These are phyloP conservation scores for Lingula anatina DNA, from an alignment of 2,888 invertebrate genomes.

Conservation along the genomic window DNA sequence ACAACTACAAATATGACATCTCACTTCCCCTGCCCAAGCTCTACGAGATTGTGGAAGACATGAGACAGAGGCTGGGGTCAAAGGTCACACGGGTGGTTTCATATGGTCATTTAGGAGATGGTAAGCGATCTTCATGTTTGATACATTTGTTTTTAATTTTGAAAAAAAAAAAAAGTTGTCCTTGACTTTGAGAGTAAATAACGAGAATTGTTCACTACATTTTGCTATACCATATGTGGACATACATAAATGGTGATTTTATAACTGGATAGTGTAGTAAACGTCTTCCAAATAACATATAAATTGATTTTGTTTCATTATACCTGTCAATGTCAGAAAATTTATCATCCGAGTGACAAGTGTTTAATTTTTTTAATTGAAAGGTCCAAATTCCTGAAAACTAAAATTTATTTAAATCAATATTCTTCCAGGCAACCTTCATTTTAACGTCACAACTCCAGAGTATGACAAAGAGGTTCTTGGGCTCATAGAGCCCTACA, in stretches of 20 bases:
- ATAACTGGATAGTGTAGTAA: too few species aligned
- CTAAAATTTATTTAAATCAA: neutral
- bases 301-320: too few species aligned
- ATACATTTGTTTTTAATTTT: too few species aligned
- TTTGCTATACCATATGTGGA: too few species aligned
- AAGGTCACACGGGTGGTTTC: slow-evolving; percentile 58
- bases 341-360: too few species aligned
- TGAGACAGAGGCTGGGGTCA: slow-evolving; percentile 63
- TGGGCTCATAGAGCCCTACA: slow-evolving; percentile 71
- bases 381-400: neutral
- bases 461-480: slow-evolving; percentile 52
- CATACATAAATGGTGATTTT: too few species aligned
- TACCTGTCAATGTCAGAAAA: too few species aligned
- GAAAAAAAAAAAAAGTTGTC: too few species aligned
- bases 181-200: too few species aligned
- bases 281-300: too few species aligned
- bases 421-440: slow-evolving; percentile 67
- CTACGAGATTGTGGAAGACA: slow-evolving; percentile 74
- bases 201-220: too few species aligned
- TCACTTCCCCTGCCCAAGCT: slow-evolving; percentile 79
- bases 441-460: slow-evolving; percentile 74
- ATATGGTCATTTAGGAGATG: slow-evolving; percentile 95
- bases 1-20: slow-evolving; percentile 92
- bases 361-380: neutral
- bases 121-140: too few species aligned